Evolutionary conservation across 2,888 invertebrate species (phyloP).

Genomic region (Coecobrya sp.): DNA sequence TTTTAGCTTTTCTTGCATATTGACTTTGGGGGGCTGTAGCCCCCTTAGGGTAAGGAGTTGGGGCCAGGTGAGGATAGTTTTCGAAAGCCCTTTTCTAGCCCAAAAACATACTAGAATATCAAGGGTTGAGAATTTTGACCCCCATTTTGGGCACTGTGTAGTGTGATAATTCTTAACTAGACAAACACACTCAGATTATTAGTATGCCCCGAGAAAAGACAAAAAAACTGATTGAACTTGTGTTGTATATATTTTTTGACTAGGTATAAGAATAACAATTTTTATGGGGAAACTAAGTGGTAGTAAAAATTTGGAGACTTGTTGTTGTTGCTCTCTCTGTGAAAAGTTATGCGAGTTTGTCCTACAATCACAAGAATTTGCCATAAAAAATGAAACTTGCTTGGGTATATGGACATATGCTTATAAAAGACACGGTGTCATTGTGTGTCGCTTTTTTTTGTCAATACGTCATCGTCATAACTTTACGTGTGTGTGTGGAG

Average conservation of each 20-base stretch:
- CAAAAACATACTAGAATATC: no score
- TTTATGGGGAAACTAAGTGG: conserved; percentile 37
- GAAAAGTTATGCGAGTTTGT: not conserved
- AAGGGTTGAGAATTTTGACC: no score
- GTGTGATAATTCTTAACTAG: no score
- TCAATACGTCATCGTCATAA: not conserved
- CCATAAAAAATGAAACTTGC: conserved; percentile 27
- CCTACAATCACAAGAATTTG: conserved; percentile 12
- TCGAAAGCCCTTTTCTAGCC: no score
- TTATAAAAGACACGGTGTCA: not conserved
- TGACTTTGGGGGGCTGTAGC: no score
- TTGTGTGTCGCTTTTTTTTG: not conserved
- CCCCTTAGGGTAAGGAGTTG: no score
- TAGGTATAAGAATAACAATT: conserved; percentile 25
- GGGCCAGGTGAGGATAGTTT: no score
- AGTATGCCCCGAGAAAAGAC: not conserved
- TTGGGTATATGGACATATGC: not conserved
- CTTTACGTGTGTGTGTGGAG: no score
- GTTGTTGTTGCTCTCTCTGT: not conserved
- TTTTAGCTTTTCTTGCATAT: no score
- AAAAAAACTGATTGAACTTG: conserved; percentile 12
- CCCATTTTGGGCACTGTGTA: no score
- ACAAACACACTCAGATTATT: no score
- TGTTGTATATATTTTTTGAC: no score
- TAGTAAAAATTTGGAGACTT: conserved; percentile 41